Conservation (phyloP, 64 coral and sea anemone species). For the Pocillopora verrucosa region DNA sequence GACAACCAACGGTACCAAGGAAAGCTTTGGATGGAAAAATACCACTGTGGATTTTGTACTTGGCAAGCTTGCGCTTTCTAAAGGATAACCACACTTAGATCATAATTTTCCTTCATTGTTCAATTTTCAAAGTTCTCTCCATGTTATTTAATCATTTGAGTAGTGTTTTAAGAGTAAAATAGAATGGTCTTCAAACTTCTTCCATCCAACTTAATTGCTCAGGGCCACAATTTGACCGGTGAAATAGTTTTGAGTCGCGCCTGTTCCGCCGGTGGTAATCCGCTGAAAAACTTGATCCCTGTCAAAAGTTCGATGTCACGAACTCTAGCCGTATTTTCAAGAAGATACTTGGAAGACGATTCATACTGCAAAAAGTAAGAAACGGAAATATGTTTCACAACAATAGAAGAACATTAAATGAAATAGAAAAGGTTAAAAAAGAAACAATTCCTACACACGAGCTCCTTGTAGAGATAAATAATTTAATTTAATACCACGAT, state of each 20-base stretch:
- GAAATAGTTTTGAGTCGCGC: conserved; percentile 61
- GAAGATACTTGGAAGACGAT: conserved; percentile 25
- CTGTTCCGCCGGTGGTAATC: conserved; percentile 45
- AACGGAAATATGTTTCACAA: neutral
- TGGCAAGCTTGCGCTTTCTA: no score
- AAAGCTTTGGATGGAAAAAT: no score
- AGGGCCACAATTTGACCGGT: conserved; percentile 43
- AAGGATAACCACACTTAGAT: no score
- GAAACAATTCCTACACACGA: neutral
- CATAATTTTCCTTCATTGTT: no score
- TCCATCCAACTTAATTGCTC: no score
- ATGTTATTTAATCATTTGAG: neutral
- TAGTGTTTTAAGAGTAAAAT: neutral
- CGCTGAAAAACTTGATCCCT: conserved; percentile 63
- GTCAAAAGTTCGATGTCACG: conserved; percentile 67
- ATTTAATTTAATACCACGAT: neutral
- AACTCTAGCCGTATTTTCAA: conserved; percentile 58
- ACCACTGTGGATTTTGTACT: no score
- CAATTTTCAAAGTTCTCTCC: no score
- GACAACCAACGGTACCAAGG: no score
- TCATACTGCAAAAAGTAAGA: conserved; percentile 32
- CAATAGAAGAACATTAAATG: neutral
- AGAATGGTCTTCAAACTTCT: no score
- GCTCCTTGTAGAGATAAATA: no score
- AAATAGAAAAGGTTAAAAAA: neutral